These are phyloP conservation scores for Anser cygnoides DNA, from an alignment of 2,113 vertebrate genomes.

Conservation along the genomic window DNA sequence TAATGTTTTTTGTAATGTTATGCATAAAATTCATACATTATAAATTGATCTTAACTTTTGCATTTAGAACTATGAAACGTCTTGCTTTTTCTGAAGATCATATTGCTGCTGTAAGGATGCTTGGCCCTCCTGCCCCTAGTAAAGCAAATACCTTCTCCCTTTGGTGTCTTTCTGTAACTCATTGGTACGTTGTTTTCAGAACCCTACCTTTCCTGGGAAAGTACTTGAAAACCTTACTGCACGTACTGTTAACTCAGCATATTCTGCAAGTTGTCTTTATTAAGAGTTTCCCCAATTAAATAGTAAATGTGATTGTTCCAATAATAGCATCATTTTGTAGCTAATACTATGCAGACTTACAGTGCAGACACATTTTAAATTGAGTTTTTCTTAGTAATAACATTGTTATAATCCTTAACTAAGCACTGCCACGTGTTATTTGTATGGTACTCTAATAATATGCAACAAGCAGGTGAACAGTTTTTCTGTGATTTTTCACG, in stretches of 20 bases:
- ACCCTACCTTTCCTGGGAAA: background rate
- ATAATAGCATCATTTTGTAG: background rate
- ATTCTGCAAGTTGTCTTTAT: constrained; percentile 11
- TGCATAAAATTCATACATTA: background rate
- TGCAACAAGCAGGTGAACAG: background rate
- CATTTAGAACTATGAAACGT: background rate
- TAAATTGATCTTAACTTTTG: background rate
- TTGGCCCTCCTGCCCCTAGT: background rate
- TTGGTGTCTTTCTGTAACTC: background rate
- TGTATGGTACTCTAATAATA: background rate
- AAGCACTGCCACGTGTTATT: background rate
- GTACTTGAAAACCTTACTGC: background rate
- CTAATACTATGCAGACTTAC: background rate
- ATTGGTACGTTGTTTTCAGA: background rate
- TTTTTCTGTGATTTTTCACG: background rate
- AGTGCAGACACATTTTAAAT: background rate
- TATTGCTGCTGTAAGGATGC: background rate
- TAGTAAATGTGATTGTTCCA: background rate
- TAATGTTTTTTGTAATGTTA: background rate
- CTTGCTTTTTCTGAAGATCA: background rate
- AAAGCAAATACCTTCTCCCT: background rate
- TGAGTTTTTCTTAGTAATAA: background rate
- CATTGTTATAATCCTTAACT: background rate
- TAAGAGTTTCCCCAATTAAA: background rate
- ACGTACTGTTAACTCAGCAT: constrained; percentile 32